A percentile compares a stretch with the other conserved stretches of the same genome.
Conservation (phyloP, 1,140 invertebrate genomes). For the Acromyrmex echinatior region DNA sequence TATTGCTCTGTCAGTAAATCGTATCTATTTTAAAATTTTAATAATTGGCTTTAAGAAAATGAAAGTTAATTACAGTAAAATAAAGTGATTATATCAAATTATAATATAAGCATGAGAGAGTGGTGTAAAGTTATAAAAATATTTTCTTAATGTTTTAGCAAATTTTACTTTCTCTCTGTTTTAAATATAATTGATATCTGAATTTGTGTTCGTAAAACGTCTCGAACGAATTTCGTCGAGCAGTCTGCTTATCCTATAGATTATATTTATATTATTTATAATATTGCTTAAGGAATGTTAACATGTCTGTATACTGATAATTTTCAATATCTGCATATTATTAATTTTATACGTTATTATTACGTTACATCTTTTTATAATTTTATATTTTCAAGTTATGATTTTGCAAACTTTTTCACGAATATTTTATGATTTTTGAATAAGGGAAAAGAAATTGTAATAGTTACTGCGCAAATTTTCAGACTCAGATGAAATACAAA, state of each 20-base stretch:
- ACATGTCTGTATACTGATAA: not conserved
- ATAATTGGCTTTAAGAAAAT: not conserved
- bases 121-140: not conserved
- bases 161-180: constrained; percentile 26
- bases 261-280: constrained; percentile 26
- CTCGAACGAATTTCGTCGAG: not conserved
- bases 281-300: constrained; percentile 26
- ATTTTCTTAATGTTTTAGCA: not conserved
- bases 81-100: not conserved
- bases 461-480: not conserved
- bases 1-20: not conserved
- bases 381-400: not conserved
- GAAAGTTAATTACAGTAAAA: constrained; percentile 12
- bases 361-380: not conserved
- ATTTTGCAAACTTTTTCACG: not conserved
- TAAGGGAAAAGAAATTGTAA: not conserved
- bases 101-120: not conserved
- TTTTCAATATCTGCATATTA: constrained; percentile 12
- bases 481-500: not conserved
- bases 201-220: not conserved
- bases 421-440: not conserved
- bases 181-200: not conserved
- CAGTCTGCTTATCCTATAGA: not conserved
- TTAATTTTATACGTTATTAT: constrained; percentile 20
- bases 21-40: not conserved